These are phyloP conservation scores for Wasmannia auropunctata DNA, from an alignment of 1,140 invertebrate genomes.

Conservation along the genomic window DNA sequence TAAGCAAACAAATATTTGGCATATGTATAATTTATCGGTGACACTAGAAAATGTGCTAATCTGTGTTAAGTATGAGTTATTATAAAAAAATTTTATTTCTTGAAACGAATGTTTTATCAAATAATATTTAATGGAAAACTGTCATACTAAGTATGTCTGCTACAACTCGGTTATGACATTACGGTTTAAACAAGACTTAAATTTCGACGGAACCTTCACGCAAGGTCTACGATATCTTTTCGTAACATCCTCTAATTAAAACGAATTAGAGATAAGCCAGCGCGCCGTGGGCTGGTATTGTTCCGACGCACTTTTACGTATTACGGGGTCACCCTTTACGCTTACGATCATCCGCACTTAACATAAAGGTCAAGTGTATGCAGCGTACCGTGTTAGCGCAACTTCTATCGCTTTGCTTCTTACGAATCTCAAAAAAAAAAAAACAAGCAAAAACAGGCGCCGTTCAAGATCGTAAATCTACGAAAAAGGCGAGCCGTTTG, in stretches of 20 bases:
- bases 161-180: not conserved
- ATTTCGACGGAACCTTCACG: conserved; percentile 74
- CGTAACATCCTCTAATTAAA: conserved; percentile 85
- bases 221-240: conserved; percentile 74
- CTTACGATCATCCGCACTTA: conserved; percentile 75
- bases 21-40: not conserved
- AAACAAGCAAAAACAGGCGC: too few relatives aligned
- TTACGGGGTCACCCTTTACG: conserved; percentile 73
- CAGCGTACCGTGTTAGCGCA: conserved; percentile 67
- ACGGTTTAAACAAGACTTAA: conserved; percentile 63
- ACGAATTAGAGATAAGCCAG: conserved; percentile 81
- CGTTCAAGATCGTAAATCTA: not conserved
- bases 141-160: not conserved
- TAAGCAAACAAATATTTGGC: not conserved
- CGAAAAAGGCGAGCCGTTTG: not conserved
- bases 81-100: not conserved
- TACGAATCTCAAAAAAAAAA: conserved; percentile 19
- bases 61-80: not conserved
- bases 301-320: conserved; percentile 75
- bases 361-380: conserved; percentile 84
- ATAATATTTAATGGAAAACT: not conserved
- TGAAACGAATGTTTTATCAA: not conserved
- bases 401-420: conserved; percentile 59
- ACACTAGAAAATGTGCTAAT: not conserved
- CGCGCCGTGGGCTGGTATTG: conserved; percentile 73